These are phyloP conservation scores for Brachionus sp. DNA, from an alignment of 1,140 invertebrate genomes.

Conservation along the genomic window DNA sequence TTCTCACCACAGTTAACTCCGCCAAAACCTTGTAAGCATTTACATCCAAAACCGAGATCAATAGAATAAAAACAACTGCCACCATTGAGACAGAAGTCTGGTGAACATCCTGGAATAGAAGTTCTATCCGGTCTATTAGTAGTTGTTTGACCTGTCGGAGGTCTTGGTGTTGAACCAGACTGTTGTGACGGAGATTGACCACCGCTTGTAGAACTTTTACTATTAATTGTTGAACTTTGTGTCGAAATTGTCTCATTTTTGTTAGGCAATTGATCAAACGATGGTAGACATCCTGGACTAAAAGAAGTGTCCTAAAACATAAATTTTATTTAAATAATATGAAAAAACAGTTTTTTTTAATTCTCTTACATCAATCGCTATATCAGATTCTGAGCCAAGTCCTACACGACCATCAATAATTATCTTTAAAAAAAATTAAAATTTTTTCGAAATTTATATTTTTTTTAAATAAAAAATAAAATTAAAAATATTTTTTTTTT, in stretches of 20 bases:
- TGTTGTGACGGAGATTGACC: not conserved
- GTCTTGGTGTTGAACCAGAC: not conserved
- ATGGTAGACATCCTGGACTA: not conserved
- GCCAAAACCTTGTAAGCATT: slow-evolving; percentile 52
- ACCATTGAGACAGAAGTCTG: slow-evolving; percentile 25
- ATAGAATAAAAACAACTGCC: not conserved
- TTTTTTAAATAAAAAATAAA: not conserved
- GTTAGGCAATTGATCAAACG: not conserved
- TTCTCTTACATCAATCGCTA: slow-evolving; percentile 32
- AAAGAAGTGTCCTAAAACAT: not conserved
- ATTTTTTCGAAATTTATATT: not conserved
- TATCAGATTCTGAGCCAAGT: slow-evolving; percentile 18
- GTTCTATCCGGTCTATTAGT: not conserved
- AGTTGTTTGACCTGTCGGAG: not conserved
- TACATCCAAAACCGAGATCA: slow-evolving; percentile 52
- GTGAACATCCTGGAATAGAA: not conserved
- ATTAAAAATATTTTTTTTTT: too few relatives aligned
- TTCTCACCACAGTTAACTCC: slow-evolving; percentile 52
- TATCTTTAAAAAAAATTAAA: not conserved
- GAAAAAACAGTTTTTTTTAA: not conserved
- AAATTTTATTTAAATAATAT: not conserved
- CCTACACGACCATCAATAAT: slow-evolving; percentile 20
- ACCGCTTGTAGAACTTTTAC: not conserved
- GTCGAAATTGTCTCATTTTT: not conserved
- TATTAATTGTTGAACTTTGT: not conserved